Evolutionary conservation across 2,113 vertebrate genomes (phyloP).

Genomic region (Nothobranchius kuhntae): DNA sequence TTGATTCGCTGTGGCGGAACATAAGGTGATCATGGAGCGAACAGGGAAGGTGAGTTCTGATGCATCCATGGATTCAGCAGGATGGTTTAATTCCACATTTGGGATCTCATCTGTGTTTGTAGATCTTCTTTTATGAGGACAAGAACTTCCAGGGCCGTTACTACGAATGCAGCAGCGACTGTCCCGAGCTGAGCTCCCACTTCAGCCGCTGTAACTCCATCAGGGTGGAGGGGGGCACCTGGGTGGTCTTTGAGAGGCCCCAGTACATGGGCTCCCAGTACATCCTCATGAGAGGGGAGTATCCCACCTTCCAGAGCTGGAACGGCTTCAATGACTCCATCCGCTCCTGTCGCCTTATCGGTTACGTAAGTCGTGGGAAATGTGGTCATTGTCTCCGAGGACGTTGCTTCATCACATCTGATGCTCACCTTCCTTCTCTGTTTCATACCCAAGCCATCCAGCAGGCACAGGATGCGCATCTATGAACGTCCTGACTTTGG

Average conservation of each 20-base stretch:
- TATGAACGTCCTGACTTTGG: slow-evolving; percentile 55
- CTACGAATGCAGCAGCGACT: slow-evolving; percentile 68
- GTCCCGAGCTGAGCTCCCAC: slow-evolving; percentile 61
- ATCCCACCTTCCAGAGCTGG: slow-evolving; percentile 58
- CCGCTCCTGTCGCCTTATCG: slow-evolving; percentile 55
- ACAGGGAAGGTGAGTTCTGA: slow-evolving; percentile 51
- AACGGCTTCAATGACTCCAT: slow-evolving; percentile 56
- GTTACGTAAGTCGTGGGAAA: slow-evolving; percentile 35
- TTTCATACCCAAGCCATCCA: slow-evolving; percentile 21
- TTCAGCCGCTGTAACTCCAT: slow-evolving; percentile 71
- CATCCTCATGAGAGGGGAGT: slow-evolving; percentile 59
- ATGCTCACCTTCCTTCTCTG: neutral
- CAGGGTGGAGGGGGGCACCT: slow-evolving; percentile 64
- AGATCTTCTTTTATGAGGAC: slow-evolving; percentile 75
- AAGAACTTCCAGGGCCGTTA: slow-evolving; percentile 68
- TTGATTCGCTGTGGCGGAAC: slow-evolving; percentile 26
- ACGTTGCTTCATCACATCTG: too few relatives aligned
- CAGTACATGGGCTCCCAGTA: slow-evolving; percentile 61
- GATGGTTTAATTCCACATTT: too few relatives aligned
- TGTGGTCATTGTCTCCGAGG: neutral
- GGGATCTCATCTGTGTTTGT: neutral
- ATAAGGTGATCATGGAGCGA: slow-evolving; percentile 47
- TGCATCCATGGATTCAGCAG: too few relatives aligned
- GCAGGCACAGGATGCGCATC: slow-evolving; percentile 45
- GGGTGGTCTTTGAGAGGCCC: slow-evolving; percentile 63